phyloP scores from a whole-genome alignment of 1,140 invertebrate species.

The Drosophila takahashii region DNA sequence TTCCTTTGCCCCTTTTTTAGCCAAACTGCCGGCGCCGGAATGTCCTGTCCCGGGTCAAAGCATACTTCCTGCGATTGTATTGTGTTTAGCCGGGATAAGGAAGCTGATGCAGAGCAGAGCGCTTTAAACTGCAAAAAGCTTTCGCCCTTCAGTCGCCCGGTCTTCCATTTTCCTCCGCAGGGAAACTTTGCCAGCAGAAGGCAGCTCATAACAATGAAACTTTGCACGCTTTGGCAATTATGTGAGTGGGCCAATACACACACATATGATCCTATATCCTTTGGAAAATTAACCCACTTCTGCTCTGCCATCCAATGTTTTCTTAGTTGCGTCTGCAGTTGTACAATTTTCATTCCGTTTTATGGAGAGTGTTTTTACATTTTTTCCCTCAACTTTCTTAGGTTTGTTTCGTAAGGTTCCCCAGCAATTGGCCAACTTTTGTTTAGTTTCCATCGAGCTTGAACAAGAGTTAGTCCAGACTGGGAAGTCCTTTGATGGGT shows the following conservation, averaged over 20 bases:
- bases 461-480: conserved; percentile 22
- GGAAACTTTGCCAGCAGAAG: conserved; percentile 55
- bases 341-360: conserved; percentile 50
- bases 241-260: conserved; percentile 43
- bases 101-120: conserved; percentile 48
- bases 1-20: conserved; percentile 5
- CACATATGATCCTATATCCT: conserved; percentile 34
- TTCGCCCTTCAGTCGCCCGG: conserved; percentile 14
- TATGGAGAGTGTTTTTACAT: conserved; percentile 9
- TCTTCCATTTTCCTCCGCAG: not conserved
- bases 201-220: conserved; percentile 72
- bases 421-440: conserved; percentile 39
- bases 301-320: conserved; percentile 59
- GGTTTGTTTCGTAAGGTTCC: conserved; percentile 2
- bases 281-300: conserved; percentile 78
- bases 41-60: conserved; percentile 49
- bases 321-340: conserved; percentile 41
- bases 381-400: conserved; percentile 9
- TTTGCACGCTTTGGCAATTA: conserved; percentile 69
- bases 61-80: conserved; percentile 53
- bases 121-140: conserved; percentile 71
- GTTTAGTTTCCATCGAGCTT: conserved; percentile 53
- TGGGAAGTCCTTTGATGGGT: conserved; percentile 16
- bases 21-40: conserved; percentile 34
- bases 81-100: conserved; percentile 36